Base-by-base conservation (phyloP, 2,797 vertebrate genomes). In the Pristis pectinata region DNA sequence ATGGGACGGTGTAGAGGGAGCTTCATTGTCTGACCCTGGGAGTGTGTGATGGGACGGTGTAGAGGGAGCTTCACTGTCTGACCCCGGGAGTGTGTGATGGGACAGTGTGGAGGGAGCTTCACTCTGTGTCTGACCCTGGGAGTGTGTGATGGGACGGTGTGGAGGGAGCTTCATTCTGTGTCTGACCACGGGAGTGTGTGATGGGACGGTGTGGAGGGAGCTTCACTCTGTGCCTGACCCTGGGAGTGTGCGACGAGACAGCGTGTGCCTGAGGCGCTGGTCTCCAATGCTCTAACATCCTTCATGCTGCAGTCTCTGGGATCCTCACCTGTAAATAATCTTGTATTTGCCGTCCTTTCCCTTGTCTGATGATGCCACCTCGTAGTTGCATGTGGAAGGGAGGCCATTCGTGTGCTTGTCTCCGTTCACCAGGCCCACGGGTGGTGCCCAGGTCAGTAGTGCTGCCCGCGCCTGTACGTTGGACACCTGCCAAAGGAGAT, bases 351-450 rank as follows among this genome's bases (percentile, higher is more conserved):
- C 98, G 85, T 99, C 99, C 44, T 98, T 97, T 61, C 98, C 99
- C 97, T 99, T 99, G 95, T 99, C 99, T 4, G 98, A 99, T 96
- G 99, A 98, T 96, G 98, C 98, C 95, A 99, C 97, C 96, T 99
- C 99, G 0, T 98, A 99, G 96, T 97, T 98, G 97, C 98, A 99
- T 95, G 98, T 97, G 95, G 98, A 98, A 34, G 98, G 98, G 95
- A 98, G 97, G 95, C 98, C 97, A 1, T 99, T 98, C 95, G 96
- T 97, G 96, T 98, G 98, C 96, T 98, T 97, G 92, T 97, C 97
- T 94, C 97, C 96, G 95, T 97, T 98, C 13, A 97, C 96, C 96
- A 99, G 98, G 95, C 98, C 98, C 41, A 97, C 96, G 53, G 98
- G 98, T 95, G 98, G 98, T 41, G 97, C 97, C 99, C 99, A 99